Conservation (phyloP, 2,888 invertebrate species). For the Heterodera filipjevi region DNA sequence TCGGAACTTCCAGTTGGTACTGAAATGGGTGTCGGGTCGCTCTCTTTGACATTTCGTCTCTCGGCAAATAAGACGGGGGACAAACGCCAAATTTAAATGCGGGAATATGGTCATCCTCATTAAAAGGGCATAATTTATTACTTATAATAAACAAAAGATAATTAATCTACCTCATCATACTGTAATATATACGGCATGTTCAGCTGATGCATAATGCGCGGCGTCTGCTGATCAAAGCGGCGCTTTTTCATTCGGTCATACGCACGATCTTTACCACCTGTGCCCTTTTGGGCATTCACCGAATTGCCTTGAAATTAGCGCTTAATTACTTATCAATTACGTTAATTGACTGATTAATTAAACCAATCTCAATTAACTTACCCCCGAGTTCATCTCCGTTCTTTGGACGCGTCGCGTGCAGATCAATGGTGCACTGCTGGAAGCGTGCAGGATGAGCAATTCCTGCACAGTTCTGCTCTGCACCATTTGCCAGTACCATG, state of each 20-base stretch:
- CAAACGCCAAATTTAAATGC: slow-evolving; percentile 16
- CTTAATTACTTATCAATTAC: not conserved
- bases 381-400: not conserved
- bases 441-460: not conserved
- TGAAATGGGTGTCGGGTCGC: not conserved
- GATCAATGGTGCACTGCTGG: not conserved
- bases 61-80: slow-evolving; percentile 20
- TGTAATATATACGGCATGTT: not conserved
- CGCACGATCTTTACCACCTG: slow-evolving; percentile 7
- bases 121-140: not conserved
- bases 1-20: slow-evolving; percentile 3
- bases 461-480: not conserved
- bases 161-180: not conserved
- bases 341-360: not conserved
- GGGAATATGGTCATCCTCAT: not conserved
- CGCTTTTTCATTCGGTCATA: slow-evolving; percentile 16
- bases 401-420: not conserved
- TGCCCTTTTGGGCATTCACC: not conserved
- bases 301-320: not conserved
- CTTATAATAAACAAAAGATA: not conserved
- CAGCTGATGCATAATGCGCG: not conserved
- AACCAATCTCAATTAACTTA: not conserved
- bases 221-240: not conserved
- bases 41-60: not conserved
- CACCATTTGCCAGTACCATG: not conserved